phyloP scores from a whole-genome alignment of 1,140 invertebrate genomes.

The Scaptomyza montana region DNA sequence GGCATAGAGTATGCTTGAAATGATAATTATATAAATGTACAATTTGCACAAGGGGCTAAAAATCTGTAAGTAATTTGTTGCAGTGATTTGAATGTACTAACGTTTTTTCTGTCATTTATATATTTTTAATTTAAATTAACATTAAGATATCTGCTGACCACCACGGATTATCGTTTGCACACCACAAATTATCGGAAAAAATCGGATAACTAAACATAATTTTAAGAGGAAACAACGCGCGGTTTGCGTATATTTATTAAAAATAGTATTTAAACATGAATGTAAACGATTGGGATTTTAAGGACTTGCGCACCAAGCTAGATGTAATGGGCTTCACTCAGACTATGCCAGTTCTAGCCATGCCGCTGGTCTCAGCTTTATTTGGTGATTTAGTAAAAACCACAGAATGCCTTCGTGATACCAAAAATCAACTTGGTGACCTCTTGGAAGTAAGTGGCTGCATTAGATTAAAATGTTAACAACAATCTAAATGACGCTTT shows the following conservation, averaged over 20 bases:
- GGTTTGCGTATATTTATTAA: slow-evolving; percentile 14
- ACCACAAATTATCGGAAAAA: slow-evolving; percentile 23
- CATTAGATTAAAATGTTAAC: background rate
- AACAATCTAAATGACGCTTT: background rate
- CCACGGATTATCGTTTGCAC: background rate
- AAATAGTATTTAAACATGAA: slow-evolving; percentile 47
- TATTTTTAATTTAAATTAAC: background rate
- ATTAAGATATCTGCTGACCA: slow-evolving; percentile 14
- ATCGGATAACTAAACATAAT: slow-evolving; percentile 15
- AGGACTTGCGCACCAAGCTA: slow-evolving; percentile 77
- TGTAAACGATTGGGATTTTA: slow-evolving; percentile 70
- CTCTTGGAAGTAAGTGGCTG: slow-evolving; percentile 71
- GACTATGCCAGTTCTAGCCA: slow-evolving; percentile 73
- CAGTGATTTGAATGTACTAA: background rate
- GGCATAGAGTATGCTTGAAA: no score
- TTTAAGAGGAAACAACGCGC: slow-evolving; percentile 39
- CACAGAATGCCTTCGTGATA: slow-evolving; percentile 88
- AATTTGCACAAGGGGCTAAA: no score
- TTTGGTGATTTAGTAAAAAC: slow-evolving; percentile 89
- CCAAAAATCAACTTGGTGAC: slow-evolving; percentile 68
- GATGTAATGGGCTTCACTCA: slow-evolving; percentile 80
- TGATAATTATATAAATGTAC: no score
- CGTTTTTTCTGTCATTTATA: background rate
- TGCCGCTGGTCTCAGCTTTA: slow-evolving; percentile 88
- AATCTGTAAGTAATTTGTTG: background rate